Conservation (phyloP, 2,113 vertebrate genomes). For the Charadrius vociferus region DNA sequence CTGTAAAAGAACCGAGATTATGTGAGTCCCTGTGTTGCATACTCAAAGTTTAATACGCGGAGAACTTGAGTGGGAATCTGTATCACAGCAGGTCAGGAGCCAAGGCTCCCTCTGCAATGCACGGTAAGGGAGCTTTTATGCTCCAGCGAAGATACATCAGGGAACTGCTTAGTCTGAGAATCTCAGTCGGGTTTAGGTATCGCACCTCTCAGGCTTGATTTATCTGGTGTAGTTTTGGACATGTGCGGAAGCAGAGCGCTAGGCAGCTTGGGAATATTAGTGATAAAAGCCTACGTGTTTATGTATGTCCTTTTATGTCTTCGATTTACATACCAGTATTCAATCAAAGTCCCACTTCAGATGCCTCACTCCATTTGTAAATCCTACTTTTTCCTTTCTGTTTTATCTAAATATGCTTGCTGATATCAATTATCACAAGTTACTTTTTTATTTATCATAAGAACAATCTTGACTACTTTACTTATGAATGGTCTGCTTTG, state of each 20-base stretch:
- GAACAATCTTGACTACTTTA: not conserved
- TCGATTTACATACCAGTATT: not conserved
- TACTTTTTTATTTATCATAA: not conserved
- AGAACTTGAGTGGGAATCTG: not conserved
- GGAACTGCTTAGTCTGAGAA: not conserved
- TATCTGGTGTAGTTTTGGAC: not conserved
- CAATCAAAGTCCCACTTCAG: not conserved
- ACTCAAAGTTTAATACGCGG: accelerated
- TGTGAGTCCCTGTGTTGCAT: not conserved
- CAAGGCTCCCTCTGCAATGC: not conserved
- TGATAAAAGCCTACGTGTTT: not conserved
- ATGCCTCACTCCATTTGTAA: not conserved
- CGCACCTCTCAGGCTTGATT: not conserved
- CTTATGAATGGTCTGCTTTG: not conserved
- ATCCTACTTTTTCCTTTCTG: not conserved
- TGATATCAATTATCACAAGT: conserved; percentile 10
- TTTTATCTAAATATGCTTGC: not conserved
- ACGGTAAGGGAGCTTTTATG: not conserved
- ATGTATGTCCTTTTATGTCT: not conserved
- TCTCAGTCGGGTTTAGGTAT: not conserved
- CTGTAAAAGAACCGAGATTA: not conserved
- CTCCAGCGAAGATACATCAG: not conserved
- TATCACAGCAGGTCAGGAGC: not conserved
- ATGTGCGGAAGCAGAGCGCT: accelerated
- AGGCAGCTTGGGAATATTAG: not conserved